A percentile compares a stretch with the other conserved stretches of the same genome.
Evolutionary conservation across 2,797 vertebrate species (phyloP).

Genomic region (Chaenodraco wilsoni): DNA sequence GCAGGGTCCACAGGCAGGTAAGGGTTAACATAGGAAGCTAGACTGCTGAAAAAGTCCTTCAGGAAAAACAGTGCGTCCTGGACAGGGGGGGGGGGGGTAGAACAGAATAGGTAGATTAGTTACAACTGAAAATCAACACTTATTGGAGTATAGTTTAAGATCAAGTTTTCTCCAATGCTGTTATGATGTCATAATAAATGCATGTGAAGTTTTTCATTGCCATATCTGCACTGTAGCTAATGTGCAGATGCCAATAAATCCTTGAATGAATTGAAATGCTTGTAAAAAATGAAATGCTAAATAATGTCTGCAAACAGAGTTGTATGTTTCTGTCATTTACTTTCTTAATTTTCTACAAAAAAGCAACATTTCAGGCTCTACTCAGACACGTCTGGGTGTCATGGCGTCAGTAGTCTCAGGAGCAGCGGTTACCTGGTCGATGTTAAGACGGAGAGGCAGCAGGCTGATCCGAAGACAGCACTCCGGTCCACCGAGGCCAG

Average conservation of each 20-base stretch:
- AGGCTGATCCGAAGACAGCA: constrained; percentile 92
- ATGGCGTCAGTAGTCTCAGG: neutral
- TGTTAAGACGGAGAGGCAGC: constrained; percentile 91
- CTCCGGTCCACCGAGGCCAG: constrained; percentile 88
- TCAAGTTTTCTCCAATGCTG: neutral
- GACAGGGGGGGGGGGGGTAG: neutral
- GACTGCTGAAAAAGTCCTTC: constrained; percentile 91
- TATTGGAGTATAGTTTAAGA: neutral
- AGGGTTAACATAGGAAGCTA: constrained; percentile 88
- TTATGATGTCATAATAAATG: neutral
- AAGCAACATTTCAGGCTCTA: constrained; percentile 8
- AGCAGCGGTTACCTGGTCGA: constrained; percentile 87
- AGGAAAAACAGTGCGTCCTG: constrained; percentile 94
- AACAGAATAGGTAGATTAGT: neutral
- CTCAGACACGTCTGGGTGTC: neutral
- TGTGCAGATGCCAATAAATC: neutral
- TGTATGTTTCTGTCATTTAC: neutral
- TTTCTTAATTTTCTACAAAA: neutral
- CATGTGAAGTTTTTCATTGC: neutral
- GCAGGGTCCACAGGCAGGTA: constrained; percentile 85
- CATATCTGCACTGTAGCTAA: neutral
- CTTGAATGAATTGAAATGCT: neutral
- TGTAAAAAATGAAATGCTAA: no score
- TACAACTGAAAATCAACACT: neutral
- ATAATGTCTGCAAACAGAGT: neutral